Evolutionary conservation across 2,888 invertebrate genomes (phyloP).

Genomic region (Neoaliturus tenellus): DNA sequence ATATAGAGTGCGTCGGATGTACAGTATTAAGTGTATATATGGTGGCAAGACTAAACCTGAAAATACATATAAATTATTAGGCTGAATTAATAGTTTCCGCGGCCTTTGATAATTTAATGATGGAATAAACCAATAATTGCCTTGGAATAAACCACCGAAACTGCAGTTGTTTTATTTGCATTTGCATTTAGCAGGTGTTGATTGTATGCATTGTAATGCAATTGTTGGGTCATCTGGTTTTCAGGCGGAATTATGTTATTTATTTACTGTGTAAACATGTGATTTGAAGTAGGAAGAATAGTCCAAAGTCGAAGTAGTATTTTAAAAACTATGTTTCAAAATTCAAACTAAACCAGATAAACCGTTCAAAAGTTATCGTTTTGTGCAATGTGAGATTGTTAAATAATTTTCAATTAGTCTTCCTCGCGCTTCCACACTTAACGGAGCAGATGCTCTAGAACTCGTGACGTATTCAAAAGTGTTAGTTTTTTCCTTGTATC

Average conservation of each 20-base stretch:
- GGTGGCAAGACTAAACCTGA: no score
- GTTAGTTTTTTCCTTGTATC: not conserved
- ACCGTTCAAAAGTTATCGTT: not conserved
- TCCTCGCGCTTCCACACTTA: not conserved
- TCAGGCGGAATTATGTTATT: not conserved
- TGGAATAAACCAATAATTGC: no score
- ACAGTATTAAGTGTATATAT: no score
- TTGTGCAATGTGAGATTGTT: not conserved
- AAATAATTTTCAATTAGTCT: not conserved
- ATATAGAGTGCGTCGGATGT: no score
- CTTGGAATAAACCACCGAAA: no score
- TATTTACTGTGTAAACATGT: not conserved
- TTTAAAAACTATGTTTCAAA: slow-evolving; percentile 12
- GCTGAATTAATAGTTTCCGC: no score
- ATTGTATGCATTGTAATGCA: no score
- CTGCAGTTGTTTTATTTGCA: no score
- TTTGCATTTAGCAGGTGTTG: no score
- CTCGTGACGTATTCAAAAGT: not conserved
- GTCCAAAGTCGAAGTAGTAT: not conserved
- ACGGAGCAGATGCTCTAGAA: not conserved
- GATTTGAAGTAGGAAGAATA: not conserved
- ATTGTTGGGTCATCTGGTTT: not conserved
- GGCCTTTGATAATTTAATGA: no score
- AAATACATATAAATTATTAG: no score
- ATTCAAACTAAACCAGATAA: not conserved